A percentile compares a stretch with the other conserved stretches of the same genome.
These are phyloP conservation scores for Leucoraja erinaceus DNA, from an alignment of 2,113 vertebrate genomes.

Conservation along the genomic window DNA sequence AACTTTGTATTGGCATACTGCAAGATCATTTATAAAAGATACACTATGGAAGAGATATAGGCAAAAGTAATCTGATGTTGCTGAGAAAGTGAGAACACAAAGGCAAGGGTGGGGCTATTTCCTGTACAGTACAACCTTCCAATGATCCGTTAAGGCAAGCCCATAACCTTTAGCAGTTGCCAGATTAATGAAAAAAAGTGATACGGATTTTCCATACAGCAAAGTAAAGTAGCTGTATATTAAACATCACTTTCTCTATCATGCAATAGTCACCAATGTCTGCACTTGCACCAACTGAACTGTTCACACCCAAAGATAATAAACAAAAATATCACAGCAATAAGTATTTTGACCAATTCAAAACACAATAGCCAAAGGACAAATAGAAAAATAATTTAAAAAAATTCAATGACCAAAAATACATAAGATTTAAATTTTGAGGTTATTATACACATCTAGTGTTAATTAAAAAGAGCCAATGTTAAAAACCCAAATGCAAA, in stretches of 20 bases:
- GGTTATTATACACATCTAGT: background rate
- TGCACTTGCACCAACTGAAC: background rate
- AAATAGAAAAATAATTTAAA: background rate
- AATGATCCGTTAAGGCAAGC: background rate
- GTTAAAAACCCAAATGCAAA: background rate
- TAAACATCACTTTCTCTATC: background rate
- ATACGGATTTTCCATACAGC: background rate
- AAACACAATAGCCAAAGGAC: background rate
- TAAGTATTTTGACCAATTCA: background rate
- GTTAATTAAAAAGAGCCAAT: background rate
- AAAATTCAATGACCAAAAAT: background rate
- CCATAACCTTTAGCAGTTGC: background rate
- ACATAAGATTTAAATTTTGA: background rate
- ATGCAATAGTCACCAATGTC: background rate
- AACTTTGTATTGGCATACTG: background rate
- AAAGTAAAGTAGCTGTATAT: background rate
- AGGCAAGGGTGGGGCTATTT: slow-evolving; percentile 35
- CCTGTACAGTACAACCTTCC: background rate
- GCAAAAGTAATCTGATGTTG: background rate
- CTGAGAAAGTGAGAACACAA: background rate
- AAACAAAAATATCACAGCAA: slow-evolving; percentile 29
- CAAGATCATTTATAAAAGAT: background rate
- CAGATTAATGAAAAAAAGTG: background rate
- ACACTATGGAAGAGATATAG: background rate
- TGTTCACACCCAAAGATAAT: slow-evolving; percentile 14